These are phyloP conservation scores for Acipenser oxyrinchus DNA, from an alignment of 2,797 vertebrate genomes.

Conservation along the genomic window DNA sequence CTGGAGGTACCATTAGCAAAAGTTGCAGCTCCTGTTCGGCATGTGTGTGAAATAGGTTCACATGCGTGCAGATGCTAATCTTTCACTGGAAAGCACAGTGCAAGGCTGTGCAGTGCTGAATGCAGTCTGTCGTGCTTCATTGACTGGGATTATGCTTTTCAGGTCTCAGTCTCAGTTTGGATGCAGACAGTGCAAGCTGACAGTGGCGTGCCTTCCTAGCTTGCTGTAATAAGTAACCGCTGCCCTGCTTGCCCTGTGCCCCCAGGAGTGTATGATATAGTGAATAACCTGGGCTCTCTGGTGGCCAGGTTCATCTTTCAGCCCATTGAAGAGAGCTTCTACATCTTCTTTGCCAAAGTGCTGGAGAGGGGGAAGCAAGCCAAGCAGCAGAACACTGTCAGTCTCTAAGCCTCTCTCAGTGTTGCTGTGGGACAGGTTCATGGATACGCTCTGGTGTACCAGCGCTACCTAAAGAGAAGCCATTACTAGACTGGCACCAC, in stretches of 20 bases:
- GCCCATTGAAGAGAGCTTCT: slow-evolving; percentile 96
- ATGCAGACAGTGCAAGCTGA: too few species aligned
- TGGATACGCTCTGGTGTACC: too few species aligned
- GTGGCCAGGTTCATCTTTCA: slow-evolving; percentile 90
- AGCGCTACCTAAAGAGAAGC: too few species aligned
- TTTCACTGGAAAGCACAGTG: not conserved
- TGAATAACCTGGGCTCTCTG: slow-evolving; percentile 96
- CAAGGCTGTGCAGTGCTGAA: not conserved
- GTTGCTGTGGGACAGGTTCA: too few species aligned
- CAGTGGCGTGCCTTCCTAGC: too few species aligned
- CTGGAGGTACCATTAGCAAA: too few species aligned
- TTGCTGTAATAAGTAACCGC: too few species aligned
- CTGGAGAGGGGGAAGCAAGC: slow-evolving; percentile 73
- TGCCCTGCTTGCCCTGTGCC: too few species aligned
- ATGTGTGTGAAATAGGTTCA: too few species aligned
- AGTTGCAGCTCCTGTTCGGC: too few species aligned
- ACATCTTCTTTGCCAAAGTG: slow-evolving; percentile 91
- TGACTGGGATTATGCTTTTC: too few species aligned
- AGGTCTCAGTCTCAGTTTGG: not conserved
- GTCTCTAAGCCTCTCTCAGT: not conserved
- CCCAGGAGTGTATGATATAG: slow-evolving; percentile 81
- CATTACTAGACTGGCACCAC: too few species aligned
- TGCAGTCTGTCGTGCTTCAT: not conserved
- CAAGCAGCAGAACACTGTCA: slow-evolving; percentile 76
- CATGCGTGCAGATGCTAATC: not conserved